phyloP scores from a whole-genome alignment of 2,888 invertebrate species.

The Stenurella melanura region DNA sequence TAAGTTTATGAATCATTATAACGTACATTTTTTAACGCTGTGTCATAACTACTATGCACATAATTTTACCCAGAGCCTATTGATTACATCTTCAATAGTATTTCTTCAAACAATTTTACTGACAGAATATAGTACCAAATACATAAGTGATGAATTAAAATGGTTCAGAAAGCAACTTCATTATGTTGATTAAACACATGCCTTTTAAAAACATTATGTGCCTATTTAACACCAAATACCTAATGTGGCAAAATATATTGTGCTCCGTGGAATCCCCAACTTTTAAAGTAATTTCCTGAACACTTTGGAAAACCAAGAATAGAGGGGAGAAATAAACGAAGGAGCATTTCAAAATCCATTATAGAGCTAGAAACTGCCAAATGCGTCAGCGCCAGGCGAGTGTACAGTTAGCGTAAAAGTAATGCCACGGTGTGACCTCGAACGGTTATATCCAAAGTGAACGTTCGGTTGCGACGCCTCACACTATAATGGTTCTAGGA shows the following conservation, averaged over 20 bases:
- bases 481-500: constrained; percentile 27
- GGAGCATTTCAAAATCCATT: constrained; percentile 24
- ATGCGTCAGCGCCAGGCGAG: constrained; percentile 12
- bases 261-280: background rate
- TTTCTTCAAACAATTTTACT: background rate
- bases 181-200: background rate
- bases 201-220: background rate
- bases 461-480: constrained; percentile 3
- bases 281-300: constrained; percentile 2
- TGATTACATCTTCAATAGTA: background rate
- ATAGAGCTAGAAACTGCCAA: constrained; percentile 26
- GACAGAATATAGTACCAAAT: background rate
- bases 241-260: background rate
- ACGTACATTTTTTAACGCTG: background rate
- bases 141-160: background rate
- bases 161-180: background rate
- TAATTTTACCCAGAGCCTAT: background rate
- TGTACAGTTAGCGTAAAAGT: constrained; percentile 40
- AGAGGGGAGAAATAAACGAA: constrained; percentile 15
- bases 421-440: constrained; percentile 42
- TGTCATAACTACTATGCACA: background rate
- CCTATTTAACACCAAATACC: background rate
- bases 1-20: background rate
- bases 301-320: constrained; percentile 11
- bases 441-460: constrained; percentile 23